phyloP scores from a whole-genome alignment of 2,113 vertebrate species.

The Amia ocellicauda region DNA sequence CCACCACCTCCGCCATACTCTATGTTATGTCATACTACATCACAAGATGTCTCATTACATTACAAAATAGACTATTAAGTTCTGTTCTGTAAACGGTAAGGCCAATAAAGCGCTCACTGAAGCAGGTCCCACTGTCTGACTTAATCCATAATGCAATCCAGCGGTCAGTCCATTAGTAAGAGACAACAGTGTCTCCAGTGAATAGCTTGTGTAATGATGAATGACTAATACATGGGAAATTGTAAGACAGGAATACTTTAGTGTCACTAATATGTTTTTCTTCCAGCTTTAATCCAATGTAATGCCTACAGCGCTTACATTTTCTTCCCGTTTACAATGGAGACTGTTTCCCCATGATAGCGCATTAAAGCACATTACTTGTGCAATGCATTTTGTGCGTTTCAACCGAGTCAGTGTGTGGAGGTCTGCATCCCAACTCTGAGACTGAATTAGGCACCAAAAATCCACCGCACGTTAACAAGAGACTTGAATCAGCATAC shows the following conservation, averaged over 20 bases:
- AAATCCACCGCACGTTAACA: too few species aligned
- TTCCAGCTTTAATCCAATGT: constrained; percentile 27
- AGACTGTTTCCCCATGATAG: too few species aligned
- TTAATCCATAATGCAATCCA: constrained; percentile 44
- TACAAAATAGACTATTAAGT: constrained; percentile 43
- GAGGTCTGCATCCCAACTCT: too few species aligned
- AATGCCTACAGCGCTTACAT: not conserved
- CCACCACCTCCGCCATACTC: constrained; percentile 12
- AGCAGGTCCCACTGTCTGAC: constrained; percentile 31
- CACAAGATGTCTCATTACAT: constrained; percentile 45
- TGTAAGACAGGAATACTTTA: constrained; percentile 6
- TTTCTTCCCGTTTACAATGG: too few species aligned
- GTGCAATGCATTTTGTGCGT: too few species aligned
- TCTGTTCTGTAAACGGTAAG: constrained; percentile 31
- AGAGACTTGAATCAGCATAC: too few species aligned
- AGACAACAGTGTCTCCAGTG: constrained; percentile 48
- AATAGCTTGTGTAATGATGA: constrained; percentile 54
- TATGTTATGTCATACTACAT: constrained; percentile 8
- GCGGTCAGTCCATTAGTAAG: constrained; percentile 49
- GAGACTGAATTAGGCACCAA: too few species aligned
- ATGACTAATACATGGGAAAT: constrained; percentile 45
- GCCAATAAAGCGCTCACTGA: constrained; percentile 54
- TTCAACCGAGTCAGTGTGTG: too few species aligned
- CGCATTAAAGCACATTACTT: too few species aligned
- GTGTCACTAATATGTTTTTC: constrained; percentile 17